A percentile compares a stretch with the other conserved stretches of the same genome.
Conservation (phyloP, 2,113 vertebrate species). For the Callipepla californica region DNA sequence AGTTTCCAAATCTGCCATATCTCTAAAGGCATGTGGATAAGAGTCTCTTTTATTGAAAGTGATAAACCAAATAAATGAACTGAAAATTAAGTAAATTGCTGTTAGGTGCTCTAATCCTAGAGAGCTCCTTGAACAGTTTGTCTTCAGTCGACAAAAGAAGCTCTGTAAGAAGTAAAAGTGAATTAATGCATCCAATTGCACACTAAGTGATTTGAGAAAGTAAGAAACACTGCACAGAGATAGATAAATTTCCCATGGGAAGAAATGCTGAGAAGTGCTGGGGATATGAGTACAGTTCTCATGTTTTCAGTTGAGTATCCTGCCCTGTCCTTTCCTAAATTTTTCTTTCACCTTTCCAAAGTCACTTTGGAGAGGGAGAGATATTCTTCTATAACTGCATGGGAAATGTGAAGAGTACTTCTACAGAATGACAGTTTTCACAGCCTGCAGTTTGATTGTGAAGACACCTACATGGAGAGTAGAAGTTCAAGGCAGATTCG, state of each 20-base stretch:
- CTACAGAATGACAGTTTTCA: neutral
- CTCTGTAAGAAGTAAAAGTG: neutral
- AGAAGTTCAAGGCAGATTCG: neutral
- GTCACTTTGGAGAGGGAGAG: neutral
- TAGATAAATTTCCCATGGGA: neutral
- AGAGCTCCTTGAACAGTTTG: neutral
- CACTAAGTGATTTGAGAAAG: neutral
- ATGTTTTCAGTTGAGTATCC: neutral
- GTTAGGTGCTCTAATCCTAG: neutral
- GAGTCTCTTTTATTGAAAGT: neutral
- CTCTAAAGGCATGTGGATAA: neutral
- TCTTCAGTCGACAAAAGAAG: neutral
- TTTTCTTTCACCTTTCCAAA: neutral
- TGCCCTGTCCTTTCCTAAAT: neutral
- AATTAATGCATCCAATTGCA: neutral
- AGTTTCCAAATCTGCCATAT: neutral
- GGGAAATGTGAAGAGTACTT: neutral
- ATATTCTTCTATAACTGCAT: rapidly evolving
- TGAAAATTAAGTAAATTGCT: neutral
- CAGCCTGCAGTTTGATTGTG: neutral
- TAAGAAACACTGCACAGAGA: neutral
- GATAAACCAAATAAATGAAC: neutral
- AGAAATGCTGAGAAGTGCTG: neutral
- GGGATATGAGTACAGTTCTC: neutral
- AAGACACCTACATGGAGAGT: neutral